These are phyloP conservation scores for Smutsia gigantea DNA, from an alignment of 2,797 vertebrate genomes.

Conservation along the genomic window DNA sequence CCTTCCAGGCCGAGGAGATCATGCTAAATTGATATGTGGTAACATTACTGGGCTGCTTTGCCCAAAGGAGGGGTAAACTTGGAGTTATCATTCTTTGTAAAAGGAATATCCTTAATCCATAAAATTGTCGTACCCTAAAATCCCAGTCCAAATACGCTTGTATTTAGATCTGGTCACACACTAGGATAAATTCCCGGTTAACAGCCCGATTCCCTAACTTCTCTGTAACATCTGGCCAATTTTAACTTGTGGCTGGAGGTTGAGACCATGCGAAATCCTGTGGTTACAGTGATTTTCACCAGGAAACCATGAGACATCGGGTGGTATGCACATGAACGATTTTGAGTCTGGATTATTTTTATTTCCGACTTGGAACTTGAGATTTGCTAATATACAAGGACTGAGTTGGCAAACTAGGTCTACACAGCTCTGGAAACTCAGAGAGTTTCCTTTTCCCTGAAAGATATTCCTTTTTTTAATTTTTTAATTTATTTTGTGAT, in stretches of 20 bases:
- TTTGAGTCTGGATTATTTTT: background rate
- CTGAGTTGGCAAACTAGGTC: background rate
- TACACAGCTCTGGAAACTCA: background rate
- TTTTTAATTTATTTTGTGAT: background rate
- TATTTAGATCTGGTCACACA: background rate
- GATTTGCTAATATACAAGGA: background rate
- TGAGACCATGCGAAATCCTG: slow-evolving; percentile 7
- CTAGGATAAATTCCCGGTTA: background rate
- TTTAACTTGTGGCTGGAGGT: slow-evolving; percentile 56
- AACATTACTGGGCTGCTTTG: background rate
- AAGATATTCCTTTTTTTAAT: background rate
- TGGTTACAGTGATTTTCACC: slow-evolving; percentile 48
- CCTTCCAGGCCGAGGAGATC: accelerated
- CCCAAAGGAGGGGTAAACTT: background rate
- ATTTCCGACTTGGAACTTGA: background rate
- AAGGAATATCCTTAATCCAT: background rate
- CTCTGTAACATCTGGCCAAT: slow-evolving; percentile 34
- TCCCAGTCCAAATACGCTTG: background rate
- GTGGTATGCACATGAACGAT: background rate
- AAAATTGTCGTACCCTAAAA: background rate
- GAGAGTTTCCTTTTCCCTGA: background rate
- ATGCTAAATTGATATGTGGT: accelerated
- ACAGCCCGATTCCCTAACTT: background rate
- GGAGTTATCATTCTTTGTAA: background rate
- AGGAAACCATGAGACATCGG: slow-evolving; percentile 9